A percentile compares a stretch with the other conserved stretches of the same genome.
Conservation (phyloP, 2,888 invertebrate genomes). For the Xylota segnis region DNA sequence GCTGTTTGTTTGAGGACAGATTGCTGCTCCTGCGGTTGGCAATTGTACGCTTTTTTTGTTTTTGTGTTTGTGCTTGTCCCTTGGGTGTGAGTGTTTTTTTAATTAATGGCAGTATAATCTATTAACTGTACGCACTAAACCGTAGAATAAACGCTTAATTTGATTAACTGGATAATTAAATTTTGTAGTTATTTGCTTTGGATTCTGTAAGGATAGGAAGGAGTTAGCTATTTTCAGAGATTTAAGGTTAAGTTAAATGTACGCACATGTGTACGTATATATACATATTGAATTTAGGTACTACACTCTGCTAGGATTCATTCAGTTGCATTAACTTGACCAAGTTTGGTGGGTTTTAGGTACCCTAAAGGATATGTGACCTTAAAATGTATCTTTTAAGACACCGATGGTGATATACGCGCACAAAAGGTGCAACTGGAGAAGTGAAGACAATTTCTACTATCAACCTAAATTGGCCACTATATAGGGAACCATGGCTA, state of each 20-base stretch:
- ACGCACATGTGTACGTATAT: background rate
- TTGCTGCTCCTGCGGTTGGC: conserved; percentile 26
- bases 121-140: conserved; percentile 45
- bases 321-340: too few relatives aligned
- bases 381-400: too few relatives aligned
- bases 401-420: too few relatives aligned
- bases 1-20: conserved; percentile 35
- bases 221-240: background rate
- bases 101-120: conserved; percentile 36
- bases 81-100: conserved; percentile 23
- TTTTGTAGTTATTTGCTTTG: conserved; percentile 64
- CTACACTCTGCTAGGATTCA: too few relatives aligned
- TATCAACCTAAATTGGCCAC: too few relatives aligned
- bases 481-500: too few relatives aligned
- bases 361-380: too few relatives aligned
- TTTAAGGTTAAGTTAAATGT: background rate
- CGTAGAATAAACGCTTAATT: conserved; percentile 8
- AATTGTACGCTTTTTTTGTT: conserved; percentile 16
- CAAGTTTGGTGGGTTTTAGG: too few relatives aligned
- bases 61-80: background rate
- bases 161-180: conserved; percentile 32
- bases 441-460: too few relatives aligned
- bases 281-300: background rate
- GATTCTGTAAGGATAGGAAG: background rate
- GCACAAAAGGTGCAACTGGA: too few relatives aligned